Evolutionary conservation across 2,888 invertebrate genomes (phyloP).

Genomic region (Polylopha cassiicola): DNA sequence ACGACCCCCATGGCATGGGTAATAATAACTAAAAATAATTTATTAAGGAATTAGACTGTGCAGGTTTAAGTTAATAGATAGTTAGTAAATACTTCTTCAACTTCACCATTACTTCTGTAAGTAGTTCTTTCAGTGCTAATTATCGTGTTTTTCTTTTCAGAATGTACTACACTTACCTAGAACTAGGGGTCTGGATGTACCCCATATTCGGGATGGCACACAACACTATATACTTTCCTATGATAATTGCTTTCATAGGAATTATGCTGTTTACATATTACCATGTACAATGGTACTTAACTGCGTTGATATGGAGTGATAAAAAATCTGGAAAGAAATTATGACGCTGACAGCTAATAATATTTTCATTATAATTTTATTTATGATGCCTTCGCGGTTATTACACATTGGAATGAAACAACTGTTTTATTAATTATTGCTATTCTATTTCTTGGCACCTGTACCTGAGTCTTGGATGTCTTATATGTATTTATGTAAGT

Average conservation of each 20-base stretch:
- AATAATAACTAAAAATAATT: too few species aligned
- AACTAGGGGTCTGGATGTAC: conserved; percentile 52
- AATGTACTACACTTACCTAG: conserved; percentile 49
- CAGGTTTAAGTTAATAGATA: too few species aligned
- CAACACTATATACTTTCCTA: conserved; percentile 43
- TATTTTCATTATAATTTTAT: too few species aligned
- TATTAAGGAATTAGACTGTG: too few species aligned
- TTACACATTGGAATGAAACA: too few species aligned
- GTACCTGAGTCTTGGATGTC: too few species aligned
- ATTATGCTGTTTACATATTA: conserved; percentile 34
- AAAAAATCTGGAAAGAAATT: conserved; percentile 16
- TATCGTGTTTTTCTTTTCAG: conserved; percentile 37
- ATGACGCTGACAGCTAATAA: background rate
- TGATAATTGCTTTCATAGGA: conserved; percentile 27
- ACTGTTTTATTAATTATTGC: too few species aligned
- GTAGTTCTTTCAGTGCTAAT: background rate
- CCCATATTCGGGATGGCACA: conserved; percentile 43
- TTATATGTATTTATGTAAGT: too few species aligned
- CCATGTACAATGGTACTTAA: conserved; percentile 47
- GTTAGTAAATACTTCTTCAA: background rate
- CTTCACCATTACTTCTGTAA: background rate
- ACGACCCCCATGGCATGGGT: too few species aligned
- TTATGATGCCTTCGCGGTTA: too few species aligned
- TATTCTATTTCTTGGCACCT: too few species aligned
- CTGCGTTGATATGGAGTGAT: conserved; percentile 31